phyloP scores from a whole-genome alignment of 2,888 invertebrate genomes.

The Spatulosminthurus flaviceps region DNA sequence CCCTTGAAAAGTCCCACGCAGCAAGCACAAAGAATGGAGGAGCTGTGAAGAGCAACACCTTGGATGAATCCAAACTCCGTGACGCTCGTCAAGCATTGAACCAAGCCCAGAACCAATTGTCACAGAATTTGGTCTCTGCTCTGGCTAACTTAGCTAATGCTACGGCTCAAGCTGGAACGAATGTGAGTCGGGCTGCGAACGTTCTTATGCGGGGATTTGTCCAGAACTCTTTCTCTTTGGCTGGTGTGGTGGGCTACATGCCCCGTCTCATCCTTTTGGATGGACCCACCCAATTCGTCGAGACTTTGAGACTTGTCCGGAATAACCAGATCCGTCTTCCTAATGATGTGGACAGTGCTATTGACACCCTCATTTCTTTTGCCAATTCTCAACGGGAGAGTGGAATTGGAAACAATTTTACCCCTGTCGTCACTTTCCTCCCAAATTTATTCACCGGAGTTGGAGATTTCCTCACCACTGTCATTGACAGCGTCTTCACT shows the following conservation, averaged over 20 bases:
- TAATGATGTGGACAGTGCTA: slow-evolving; percentile 59
- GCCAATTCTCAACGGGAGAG: slow-evolving; percentile 60
- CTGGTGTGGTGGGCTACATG: slow-evolving; percentile 61
- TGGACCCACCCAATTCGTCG: slow-evolving; percentile 63
- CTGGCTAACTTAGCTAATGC: slow-evolving; percentile 57
- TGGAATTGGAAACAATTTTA: slow-evolving; percentile 59
- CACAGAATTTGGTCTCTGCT: slow-evolving; percentile 57
- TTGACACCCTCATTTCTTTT: slow-evolving; percentile 60
- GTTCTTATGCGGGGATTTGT: slow-evolving; percentile 60
- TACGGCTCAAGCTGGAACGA: slow-evolving; percentile 56
- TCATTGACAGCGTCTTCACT: slow-evolving; percentile 60
- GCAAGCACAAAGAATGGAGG: neutral
- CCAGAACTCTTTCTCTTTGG: slow-evolving; percentile 56
- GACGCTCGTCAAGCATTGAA: slow-evolving; percentile 59
- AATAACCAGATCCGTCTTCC: slow-evolving; percentile 61
- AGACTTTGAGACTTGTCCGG: slow-evolving; percentile 59
- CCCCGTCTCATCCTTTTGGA: slow-evolving; percentile 61
- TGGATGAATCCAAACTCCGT: slow-evolving; percentile 51
- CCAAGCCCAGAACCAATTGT: slow-evolving; percentile 55
- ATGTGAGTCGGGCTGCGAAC: slow-evolving; percentile 59
- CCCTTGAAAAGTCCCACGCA: too few relatives aligned
- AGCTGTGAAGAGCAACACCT: neutral
- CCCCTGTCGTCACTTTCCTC: slow-evolving; percentile 59
- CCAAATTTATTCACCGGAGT: slow-evolving; percentile 62
- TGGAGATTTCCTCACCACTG: slow-evolving; percentile 59